Percentiles rank a stretch among this genome's conserved stretches.
Evolutionary conservation across 2,797 vertebrate genomes (phyloP).

Genomic region (Tiaroga cobitis): DNA sequence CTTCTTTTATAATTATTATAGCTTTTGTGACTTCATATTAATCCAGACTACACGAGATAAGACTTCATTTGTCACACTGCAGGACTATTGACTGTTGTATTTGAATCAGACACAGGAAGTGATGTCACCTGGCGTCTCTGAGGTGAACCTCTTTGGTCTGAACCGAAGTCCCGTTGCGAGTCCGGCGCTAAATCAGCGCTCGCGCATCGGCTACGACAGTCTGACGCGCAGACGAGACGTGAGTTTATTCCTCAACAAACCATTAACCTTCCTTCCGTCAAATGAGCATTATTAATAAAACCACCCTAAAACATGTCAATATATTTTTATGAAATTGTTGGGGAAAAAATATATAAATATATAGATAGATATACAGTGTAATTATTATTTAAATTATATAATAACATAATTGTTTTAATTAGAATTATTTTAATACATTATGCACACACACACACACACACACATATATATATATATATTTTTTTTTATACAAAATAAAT

Average conservation of each 20-base stretch:
- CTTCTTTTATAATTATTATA: background rate
- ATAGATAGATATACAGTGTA: too few relatives aligned
- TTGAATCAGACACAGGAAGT: conserved; percentile 52
- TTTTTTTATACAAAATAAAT: too few relatives aligned
- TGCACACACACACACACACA: too few relatives aligned
- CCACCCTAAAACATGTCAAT: background rate
- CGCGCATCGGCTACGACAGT: conserved; percentile 71
- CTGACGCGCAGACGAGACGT: conserved; percentile 71
- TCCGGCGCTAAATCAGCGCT: conserved; percentile 44
- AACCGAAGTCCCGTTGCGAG: conserved; percentile 67
- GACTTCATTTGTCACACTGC: background rate
- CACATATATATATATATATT: too few relatives aligned
- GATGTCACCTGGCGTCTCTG: conserved; percentile 74
- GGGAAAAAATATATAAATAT: too few relatives aligned
- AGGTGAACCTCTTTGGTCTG: conserved; percentile 72
- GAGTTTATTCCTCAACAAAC: background rate
- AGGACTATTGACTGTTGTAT: background rate
- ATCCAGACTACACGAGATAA: background rate
- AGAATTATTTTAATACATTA: too few relatives aligned
- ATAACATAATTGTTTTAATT: too few relatives aligned
- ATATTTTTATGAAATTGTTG: background rate
- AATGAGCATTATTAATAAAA: background rate
- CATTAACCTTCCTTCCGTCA: background rate
- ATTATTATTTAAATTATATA: too few relatives aligned
- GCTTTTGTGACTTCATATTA: background rate